These are phyloP conservation scores for Empis stercorea DNA, from an alignment of 2,888 invertebrate species.

Conservation along the genomic window DNA sequence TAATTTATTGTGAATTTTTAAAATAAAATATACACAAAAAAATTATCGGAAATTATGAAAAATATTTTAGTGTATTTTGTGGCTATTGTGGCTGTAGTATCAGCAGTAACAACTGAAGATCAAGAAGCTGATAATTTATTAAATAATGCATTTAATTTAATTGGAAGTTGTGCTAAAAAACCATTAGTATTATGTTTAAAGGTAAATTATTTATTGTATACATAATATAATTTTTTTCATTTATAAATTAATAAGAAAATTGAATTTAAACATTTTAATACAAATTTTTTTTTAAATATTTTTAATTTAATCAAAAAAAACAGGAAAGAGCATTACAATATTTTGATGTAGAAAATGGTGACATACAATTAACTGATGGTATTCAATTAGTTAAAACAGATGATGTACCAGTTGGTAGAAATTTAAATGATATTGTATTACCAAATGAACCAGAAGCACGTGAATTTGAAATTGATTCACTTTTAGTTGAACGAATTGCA, in stretches of 20 bases:
- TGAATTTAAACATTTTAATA: too few relatives aligned
- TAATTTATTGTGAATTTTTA: too few relatives aligned
- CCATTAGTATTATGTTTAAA: conserved; percentile 59
- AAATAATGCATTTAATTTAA: conserved; percentile 51
- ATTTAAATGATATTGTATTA: conserved; percentile 50
- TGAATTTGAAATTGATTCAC: conserved; percentile 57
- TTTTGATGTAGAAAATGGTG: conserved; percentile 48
- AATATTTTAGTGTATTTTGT: conserved; percentile 26
- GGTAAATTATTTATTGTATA: conserved; percentile 37
- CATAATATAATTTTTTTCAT: too few relatives aligned
- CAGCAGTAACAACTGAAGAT: conserved; percentile 33
- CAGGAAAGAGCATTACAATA: conserved; percentile 59
- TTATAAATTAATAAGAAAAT: too few relatives aligned
- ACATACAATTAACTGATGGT: conserved; percentile 49
- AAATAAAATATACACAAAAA: too few relatives aligned
- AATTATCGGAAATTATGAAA: background rate
- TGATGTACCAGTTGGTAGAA: conserved; percentile 42
- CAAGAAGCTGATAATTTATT: conserved; percentile 37
- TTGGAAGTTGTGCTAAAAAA: conserved; percentile 56
- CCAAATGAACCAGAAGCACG: conserved; percentile 61
- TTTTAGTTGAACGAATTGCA: conserved; percentile 60
- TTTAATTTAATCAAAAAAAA: background rate
- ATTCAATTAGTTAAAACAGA: conserved; percentile 43
- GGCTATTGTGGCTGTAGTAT: conserved; percentile 37
- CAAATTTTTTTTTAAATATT: too few relatives aligned